Evolutionary conservation across 2,797 vertebrate species (phyloP), one percentile per base, ranked within the genome.

Genomic region (Sebastolobus alascanus): DNA sequence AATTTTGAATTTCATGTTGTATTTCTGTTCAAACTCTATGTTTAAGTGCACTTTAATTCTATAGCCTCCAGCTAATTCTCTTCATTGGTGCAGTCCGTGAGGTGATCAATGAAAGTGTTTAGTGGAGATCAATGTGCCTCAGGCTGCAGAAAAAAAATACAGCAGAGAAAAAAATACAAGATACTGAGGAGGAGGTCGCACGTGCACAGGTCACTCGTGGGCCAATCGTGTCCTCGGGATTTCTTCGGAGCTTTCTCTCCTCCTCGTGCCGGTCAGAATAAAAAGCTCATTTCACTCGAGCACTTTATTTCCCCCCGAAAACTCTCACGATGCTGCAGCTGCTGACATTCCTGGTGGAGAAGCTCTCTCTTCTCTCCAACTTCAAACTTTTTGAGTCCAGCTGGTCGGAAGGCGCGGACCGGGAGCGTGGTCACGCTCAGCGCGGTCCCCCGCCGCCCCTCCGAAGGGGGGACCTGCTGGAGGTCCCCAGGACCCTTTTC

Each of bases 401-500:
- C 58, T 92, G 88, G 71, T 37, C 54, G 7, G 81, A 80, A 11
- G 60, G 63, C 0, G 75, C 64, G 20, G 65, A 81, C 6, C 54
- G 0, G 20, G 78, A 82, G 25, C 25, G 25, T 25, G 25, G 25
- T 25, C 25, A 69, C 8, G 31, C 90, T n/a, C 87, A 59, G 29
- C 84, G 68, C 40, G 38, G 76, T 65, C 56, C 93, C 84, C 72
- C 85, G 0, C 83, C 58, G 29, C 88, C 85, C 27, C 94, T 97
- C 38, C 93, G 92, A 33, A 94, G 98, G 40, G 98, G 98, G 0
- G 98, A 99, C 87, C 90, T 99, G 71, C 93, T 99, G 80, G 97
- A 98, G 88, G 98, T 99, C 70, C 95, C 96, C 35, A 96, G 98
- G 55, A 97, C 96, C 2, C 93, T 99, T 5, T 97, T 99, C 85